phyloP scores from a whole-genome alignment of 2,888 invertebrate species.

The Scaeva pyrastri region DNA sequence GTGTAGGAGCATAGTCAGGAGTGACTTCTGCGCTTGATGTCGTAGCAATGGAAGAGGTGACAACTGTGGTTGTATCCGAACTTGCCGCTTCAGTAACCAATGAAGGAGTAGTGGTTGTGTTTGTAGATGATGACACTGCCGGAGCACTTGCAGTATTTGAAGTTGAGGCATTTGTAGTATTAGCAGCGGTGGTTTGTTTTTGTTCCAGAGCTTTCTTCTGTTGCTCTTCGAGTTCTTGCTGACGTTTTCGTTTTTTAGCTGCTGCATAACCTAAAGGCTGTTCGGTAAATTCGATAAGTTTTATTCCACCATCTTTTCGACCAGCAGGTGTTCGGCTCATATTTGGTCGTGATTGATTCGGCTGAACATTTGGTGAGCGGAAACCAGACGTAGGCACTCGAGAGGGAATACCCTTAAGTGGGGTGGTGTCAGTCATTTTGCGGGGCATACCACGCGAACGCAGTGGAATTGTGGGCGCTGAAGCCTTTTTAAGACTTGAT shows the following conservation, averaged over 20 bases:
- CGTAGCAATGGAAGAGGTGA: constrained; percentile 80
- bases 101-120: constrained; percentile 42
- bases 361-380: constrained; percentile 84
- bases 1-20: constrained; percentile 93
- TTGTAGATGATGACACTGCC: constrained; percentile 76
- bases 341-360: constrained; percentile 84
- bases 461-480: constrained; percentile 94
- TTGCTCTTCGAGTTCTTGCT: constrained; percentile 89
- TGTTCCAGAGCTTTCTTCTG: constrained; percentile 87
- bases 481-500: constrained; percentile 93
- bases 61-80: constrained; percentile 81
- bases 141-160: constrained; percentile 80
- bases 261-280: constrained; percentile 93
- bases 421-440: constrained; percentile 98
- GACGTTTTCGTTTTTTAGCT: constrained; percentile 94
- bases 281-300: constrained; percentile 96
- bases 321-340: constrained; percentile 87
- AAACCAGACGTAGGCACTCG: constrained; percentile 89
- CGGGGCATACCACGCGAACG: constrained; percentile 95
- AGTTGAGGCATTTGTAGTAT: constrained; percentile 79
- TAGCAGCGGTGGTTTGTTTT: constrained; percentile 81
- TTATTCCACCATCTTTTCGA: constrained; percentile 95
- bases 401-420: constrained; percentile 95
- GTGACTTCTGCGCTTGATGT: constrained; percentile 85
- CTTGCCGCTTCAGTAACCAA: constrained; percentile 59